phyloP scores from a whole-genome alignment of 2,797 vertebrate genomes.

The Hypotaenidia okinawae region DNA sequence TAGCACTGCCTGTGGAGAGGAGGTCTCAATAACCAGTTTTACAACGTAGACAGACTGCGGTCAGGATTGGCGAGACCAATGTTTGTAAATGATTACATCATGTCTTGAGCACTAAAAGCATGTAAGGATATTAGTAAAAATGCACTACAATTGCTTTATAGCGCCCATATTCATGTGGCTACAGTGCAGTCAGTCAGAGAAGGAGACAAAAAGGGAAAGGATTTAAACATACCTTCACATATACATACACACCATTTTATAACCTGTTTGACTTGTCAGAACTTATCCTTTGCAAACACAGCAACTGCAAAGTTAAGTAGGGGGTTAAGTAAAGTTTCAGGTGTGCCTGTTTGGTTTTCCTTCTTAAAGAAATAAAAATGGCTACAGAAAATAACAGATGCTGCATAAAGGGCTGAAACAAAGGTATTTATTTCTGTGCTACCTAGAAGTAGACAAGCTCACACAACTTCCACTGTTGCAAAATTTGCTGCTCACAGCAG shows the following conservation, averaged over 20 bases:
- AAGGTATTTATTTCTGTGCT: background rate
- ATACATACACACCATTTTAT: background rate
- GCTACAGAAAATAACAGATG: background rate
- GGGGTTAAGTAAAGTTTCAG: background rate
- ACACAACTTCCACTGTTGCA: background rate
- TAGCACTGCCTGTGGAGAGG: background rate
- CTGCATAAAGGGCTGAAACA: background rate
- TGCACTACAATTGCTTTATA: background rate
- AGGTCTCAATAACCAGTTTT: background rate
- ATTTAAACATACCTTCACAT: background rate
- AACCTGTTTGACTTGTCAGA: background rate
- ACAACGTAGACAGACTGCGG: background rate
- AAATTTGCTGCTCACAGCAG: slow-evolving; percentile 14
- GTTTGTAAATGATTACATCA: slow-evolving; percentile 17
- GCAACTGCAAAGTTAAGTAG: background rate
- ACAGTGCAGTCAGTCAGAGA: background rate
- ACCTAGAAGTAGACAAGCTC: background rate
- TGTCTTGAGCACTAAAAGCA: background rate
- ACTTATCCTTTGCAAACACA: background rate
- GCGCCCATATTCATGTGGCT: background rate
- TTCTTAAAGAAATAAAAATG: background rate
- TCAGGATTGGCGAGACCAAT: background rate
- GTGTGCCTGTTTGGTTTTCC: background rate
- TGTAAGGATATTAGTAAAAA: background rate
- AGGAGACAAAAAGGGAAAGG: background rate